Evolutionary conservation across 2,797 vertebrate genomes (phyloP), one percentile per base, ranked within the genome.

Genomic region (Euphonia xanthogaster): DNA sequence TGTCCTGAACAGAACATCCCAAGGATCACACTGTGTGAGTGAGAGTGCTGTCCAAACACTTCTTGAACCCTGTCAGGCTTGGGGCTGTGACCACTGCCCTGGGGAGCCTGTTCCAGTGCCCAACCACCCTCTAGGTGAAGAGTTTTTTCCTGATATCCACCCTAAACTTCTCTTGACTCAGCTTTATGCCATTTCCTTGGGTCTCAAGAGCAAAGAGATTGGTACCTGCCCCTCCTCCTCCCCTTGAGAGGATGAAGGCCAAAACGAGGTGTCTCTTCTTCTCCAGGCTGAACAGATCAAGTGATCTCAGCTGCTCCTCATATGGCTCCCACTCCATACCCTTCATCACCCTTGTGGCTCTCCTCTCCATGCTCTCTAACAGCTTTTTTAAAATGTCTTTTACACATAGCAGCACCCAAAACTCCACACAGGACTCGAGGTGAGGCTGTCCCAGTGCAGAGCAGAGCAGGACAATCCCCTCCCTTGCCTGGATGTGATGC

Each of bases 361-460:
- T 57, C 12, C 8, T 76, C 16, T 51, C 2, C 2, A 27, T 15
- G 12, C 20, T 20, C 19, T 71, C 10, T 30, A 51, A 51, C 0
- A 23, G 24, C 6, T 18, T 35, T 42, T 40, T 23, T 30, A 14
- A 1, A 42, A 30, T 5, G 3, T 45, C 37, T 39, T 22, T 76
- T 13, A 39, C 14, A 63, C 11, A 23, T 6, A 23, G 57, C 6
- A 7, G 30, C 9, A 7, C 24, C 37, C 57, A 63, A 51, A 89
- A 2, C 17, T 33, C 14, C 3, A 1, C 63, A 1, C 2, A 27
- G 20, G 1, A 63, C 19, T 35, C 0, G 0, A 70, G 50, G 21
- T 57, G 50, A 63, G 37, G 65, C 37, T 0, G 0, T 12, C 10
- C 20, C 78, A 62, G 37, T 1, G 4, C 42, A 62, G 48, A 62